Evolutionary conservation across 2,797 vertebrate species (phyloP).

Genomic region (Pyrocephalus nanus): DNA sequence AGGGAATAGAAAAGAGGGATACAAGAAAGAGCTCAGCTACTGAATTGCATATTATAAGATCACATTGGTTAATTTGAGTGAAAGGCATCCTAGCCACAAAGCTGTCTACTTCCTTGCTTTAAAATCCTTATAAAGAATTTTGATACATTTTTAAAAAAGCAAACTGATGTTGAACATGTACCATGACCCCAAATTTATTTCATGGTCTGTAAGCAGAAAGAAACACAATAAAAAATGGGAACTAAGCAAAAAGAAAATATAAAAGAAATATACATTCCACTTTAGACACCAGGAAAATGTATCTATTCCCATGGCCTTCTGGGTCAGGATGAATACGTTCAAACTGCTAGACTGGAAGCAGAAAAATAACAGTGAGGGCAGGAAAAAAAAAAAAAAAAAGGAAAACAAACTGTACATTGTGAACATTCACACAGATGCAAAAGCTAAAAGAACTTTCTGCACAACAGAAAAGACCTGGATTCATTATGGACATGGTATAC

Average conservation of each 20-base stretch:
- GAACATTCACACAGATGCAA: neutral
- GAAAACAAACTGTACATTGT: neutral
- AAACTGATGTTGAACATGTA: neutral
- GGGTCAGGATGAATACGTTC: neutral
- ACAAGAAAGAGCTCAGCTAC: neutral
- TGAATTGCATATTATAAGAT: neutral
- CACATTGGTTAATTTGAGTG: neutral
- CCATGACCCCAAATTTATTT: neutral
- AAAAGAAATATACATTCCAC: neutral
- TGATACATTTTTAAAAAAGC: neutral
- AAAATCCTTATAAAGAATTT: neutral
- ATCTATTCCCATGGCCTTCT: neutral
- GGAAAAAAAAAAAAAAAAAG: neutral
- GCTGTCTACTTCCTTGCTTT: neutral
- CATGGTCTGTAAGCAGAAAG: neutral
- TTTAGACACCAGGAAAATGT: neutral
- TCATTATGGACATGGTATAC: neutral
- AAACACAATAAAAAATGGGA: neutral
- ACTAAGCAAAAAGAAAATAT: neutral
- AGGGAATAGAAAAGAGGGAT: neutral
- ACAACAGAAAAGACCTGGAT: slow-evolving; percentile 7
- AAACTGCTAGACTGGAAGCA: neutral
- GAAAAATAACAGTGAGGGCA: neutral
- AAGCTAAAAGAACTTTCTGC: neutral
- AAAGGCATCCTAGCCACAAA: neutral